Base-by-base conservation (phyloP, 2,113 vertebrate genomes). In the Plestiodon gilberti region DNA sequence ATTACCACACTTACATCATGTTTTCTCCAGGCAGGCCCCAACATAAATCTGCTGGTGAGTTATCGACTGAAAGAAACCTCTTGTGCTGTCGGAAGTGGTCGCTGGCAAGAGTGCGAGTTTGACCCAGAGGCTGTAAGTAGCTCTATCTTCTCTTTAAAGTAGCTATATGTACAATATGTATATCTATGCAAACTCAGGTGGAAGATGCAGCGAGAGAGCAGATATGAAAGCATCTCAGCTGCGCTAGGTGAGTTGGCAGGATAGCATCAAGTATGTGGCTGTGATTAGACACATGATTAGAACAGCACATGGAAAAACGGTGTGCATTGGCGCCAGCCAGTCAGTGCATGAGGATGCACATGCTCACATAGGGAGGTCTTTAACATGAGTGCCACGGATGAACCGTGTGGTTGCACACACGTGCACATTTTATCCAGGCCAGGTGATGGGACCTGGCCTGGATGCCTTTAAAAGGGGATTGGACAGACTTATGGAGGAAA, bases 51-150 rank as follows among this genome's bases (percentile, higher is more conserved):
- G 86, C 78, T 93, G 0, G 35, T 99, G 82, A 90, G 95, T 84
- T 99, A 98, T 78, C 90, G 91, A 92, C 95, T 95, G 93, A 96
- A 87, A 86, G 97, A 96, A 92, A 97, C 96, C 0, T 82, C 96
- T 61, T 99, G 98, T 86, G 25, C 89, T 4, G 23, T 82, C 38
- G 93, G 92, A 30, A 82, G 55, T 70, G 97, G 94, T 93, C 70
- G 55, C 7, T 99, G 98, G 98, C 95, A 96, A 84, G 95, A 98
- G 0, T 99, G 98, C 67, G 83, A 96, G 86, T 98, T 98, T 87
- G 92, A 55, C 33, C 83, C 82, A 15, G 81, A 94, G 5, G 95
- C 89, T 20, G 93, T 96, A 93, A 98, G 98, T 98, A 78, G 61
- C 30, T 25, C 28, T 73, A 61, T 20, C 10, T 9, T 67, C 43